Evolutionary conservation across 2,888 invertebrate genomes (phyloP).

Genomic region (Cheilosia urbana): DNA sequence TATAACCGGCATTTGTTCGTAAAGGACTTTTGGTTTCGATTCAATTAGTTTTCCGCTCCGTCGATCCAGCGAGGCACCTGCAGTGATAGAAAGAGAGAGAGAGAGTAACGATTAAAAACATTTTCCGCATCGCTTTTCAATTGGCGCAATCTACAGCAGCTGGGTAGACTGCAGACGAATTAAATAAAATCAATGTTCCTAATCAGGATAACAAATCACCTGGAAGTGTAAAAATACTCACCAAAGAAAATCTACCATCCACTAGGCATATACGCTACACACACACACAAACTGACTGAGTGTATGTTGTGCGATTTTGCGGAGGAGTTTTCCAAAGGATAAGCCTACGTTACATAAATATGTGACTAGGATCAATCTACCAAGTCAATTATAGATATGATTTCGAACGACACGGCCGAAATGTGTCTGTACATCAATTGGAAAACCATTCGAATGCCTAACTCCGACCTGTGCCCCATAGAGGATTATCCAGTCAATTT

Average conservation of each 20-base stretch:
- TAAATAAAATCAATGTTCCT: conserved; percentile 46
- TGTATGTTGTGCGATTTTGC: not conserved
- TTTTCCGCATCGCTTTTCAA: conserved; percentile 2
- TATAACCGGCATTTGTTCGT: conserved; percentile 98
- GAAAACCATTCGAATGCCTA: conserved; percentile 11
- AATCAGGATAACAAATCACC: conserved; percentile 56
- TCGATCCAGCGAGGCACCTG: conserved; percentile 93
- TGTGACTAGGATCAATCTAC: conserved; percentile 9
- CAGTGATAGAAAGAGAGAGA: conserved; percentile 37
- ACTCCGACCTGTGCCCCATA: not conserved
- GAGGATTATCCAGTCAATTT: conserved; percentile 39
- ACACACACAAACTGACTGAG: conserved; percentile 7
- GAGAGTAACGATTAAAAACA: not conserved
- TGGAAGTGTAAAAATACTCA: conserved; percentile 12
- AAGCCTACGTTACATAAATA: not conserved
- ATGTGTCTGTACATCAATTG: conserved; percentile 49
- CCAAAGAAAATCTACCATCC: not conserved
- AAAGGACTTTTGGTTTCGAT: conserved; percentile 95
- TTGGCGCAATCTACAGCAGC: not conserved
- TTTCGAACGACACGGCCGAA: conserved; percentile 11
- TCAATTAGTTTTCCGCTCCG: conserved; percentile 95
- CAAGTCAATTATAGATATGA: conserved; percentile 55
- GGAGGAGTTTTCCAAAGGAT: not conserved
- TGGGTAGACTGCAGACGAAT: not conserved
- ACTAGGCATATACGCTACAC: not conserved